These are phyloP conservation scores for Cairina moschata DNA, from an alignment of 2,113 vertebrate genomes.

Conservation along the genomic window DNA sequence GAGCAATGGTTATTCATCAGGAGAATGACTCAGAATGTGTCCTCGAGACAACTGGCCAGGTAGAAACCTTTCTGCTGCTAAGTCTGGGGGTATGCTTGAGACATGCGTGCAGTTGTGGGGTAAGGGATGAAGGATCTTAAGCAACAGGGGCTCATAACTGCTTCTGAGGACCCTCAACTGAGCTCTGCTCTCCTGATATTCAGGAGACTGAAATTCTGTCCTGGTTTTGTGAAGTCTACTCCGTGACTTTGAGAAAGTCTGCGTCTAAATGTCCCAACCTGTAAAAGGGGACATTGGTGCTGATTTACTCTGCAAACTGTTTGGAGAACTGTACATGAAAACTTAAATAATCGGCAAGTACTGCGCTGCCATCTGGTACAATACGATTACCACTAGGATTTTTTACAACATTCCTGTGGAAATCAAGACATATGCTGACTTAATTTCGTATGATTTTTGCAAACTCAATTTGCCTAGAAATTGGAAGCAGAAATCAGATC, in stretches of 20 bases:
- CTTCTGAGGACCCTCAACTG: neutral
- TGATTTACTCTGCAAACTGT: neutral
- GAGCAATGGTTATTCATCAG: neutral
- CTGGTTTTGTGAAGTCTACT: neutral
- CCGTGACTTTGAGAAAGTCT: neutral
- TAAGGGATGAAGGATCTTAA: neutral
- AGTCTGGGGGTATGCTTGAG: neutral
- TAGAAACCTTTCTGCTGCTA: neutral
- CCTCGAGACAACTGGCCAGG: neutral
- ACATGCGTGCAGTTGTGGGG: rapidly evolving
- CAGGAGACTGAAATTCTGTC: neutral
- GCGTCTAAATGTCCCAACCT: neutral
- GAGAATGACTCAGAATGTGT: neutral
- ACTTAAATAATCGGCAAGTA: neutral
- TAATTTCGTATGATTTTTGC: neutral
- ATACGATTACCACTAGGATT: neutral
- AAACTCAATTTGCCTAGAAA: neutral
- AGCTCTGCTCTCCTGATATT: neutral
- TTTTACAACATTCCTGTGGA: neutral
- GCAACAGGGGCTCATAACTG: neutral
- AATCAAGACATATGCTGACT: conserved; percentile 11
- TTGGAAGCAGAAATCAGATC: neutral
- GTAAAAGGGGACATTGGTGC: neutral
- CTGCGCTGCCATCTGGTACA: neutral
- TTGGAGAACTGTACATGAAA: neutral